phyloP scores from a whole-genome alignment of 2,888 invertebrate species.

The Thyatira batis region DNA sequence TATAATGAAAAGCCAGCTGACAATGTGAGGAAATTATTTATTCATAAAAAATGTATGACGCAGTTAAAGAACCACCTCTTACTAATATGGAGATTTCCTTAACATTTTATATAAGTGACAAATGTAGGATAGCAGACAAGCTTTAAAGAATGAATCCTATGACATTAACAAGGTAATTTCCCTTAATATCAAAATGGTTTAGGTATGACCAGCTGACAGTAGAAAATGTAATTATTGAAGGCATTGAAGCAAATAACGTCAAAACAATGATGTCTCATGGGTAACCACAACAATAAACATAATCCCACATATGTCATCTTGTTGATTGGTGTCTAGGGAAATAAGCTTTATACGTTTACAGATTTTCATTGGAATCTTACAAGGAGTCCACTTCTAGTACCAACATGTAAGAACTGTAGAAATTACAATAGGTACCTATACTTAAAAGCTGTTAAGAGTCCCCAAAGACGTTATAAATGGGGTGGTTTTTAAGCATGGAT shows the following conservation, averaged over 20 bases:
- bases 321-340: background rate
- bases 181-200: background rate
- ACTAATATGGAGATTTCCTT: no score
- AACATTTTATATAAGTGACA: no score
- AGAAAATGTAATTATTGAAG: background rate
- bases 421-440: no score
- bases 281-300: slow-evolving; percentile 1
- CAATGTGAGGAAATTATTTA: background rate
- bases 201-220: background rate
- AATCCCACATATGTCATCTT: background rate
- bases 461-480: no score
- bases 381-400: no score
- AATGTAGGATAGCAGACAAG: no score
- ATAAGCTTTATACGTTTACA: background rate
- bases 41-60: no score
- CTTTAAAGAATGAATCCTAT: background rate
- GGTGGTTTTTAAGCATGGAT: no score
- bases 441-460: no score
- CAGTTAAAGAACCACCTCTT: no score
- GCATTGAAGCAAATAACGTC: background rate
- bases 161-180: background rate
- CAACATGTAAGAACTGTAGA: no score
- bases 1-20: background rate
- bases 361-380: no score
- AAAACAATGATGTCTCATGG: slow-evolving; percentile 5